Base-by-base conservation (phyloP, 2,888 invertebrate genomes). In the Eledone cirrhosa region DNA sequence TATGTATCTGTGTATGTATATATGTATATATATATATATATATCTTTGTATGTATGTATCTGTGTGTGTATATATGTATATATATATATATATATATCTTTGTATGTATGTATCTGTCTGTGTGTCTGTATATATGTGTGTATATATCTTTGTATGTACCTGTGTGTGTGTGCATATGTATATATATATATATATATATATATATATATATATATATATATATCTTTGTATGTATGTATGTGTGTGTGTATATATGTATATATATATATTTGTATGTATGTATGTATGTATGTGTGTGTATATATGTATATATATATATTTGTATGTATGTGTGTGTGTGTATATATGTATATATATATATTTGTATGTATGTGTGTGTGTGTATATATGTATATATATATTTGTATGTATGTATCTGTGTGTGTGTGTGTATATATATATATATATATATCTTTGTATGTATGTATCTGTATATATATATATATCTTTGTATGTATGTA, bases 1-100 rank as follows among this genome's bases (percentile, higher is more conserved):
- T n/a, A n/a, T n/a, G n/a, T n/a, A n/a, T n/a, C n/a, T n/a, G n/a
- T n/a, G n/a, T 53, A 19, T 53, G 53, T 53, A 19, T 53, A 53
- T 53, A 53, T 53, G 53, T 53, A 53, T 53, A 53, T 53, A 53
- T 53, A 53, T 53, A 53, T 53, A 53, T 53, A 53, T 53, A 53
- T 16, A 53, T 16, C 19, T 53, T 13, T 53, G 53, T 53, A 19
- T 53, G 19, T 53, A 53, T 53, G 53, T 53, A 53, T 53, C 13
- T 53, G 19, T 53, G 19, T 53, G 19, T 53, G 19, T 53, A 53
- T 41, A 41, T 11, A 41, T 59, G 16, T 7, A 59, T n/a, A n/a
- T 14, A 24, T 59, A 24, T 14, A 24, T 59, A 59, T 14, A 59
- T 59, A 59, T 14, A 59, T 59, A 59, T 53, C 13, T 53, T 16